These are phyloP conservation scores for Dromaius novaehollandiae DNA, from an alignment of 2,113 vertebrate species.

Conservation along the genomic window DNA sequence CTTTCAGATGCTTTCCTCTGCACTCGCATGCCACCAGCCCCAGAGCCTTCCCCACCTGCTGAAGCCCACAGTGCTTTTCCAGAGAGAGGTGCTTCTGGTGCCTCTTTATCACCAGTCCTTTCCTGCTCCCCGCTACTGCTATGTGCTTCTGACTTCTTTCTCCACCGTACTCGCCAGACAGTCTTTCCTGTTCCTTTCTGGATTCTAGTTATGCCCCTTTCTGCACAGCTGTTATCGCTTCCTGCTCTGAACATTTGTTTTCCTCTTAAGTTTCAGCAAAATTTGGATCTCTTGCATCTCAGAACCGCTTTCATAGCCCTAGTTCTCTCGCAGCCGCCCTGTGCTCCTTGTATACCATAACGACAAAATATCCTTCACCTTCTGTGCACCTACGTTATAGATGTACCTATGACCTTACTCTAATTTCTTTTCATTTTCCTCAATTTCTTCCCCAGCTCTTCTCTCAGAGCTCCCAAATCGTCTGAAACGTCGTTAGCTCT, in stretches of 20 bases:
- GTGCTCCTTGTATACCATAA: not conserved
- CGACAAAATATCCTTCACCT: not conserved
- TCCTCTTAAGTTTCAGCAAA: not conserved
- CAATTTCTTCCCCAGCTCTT: not conserved
- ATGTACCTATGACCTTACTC: not conserved
- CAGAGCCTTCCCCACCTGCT: not conserved
- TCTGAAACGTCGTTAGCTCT: not conserved
- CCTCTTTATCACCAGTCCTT: not conserved
- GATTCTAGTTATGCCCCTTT: not conserved
- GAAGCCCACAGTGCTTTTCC: not conserved
- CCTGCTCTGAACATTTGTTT: not conserved
- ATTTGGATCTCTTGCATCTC: not conserved
- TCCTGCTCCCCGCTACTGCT: not conserved
- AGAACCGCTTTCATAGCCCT: not conserved
- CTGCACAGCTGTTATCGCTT: not conserved
- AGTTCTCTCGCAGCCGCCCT: not conserved
- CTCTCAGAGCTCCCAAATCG: not conserved
- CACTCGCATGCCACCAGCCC: fast-evolving
- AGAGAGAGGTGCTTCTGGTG: not conserved
- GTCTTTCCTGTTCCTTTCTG: not conserved
- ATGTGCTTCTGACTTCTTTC: not conserved
- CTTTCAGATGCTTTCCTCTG: not conserved
- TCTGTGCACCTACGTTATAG: not conserved
- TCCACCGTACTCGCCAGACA: not conserved
- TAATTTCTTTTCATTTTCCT: not conserved